Evolutionary conservation across 2,888 invertebrate genomes (phyloP), one percentile per base, ranked within the genome.

Genomic region (Embidobia sp.): DNA sequence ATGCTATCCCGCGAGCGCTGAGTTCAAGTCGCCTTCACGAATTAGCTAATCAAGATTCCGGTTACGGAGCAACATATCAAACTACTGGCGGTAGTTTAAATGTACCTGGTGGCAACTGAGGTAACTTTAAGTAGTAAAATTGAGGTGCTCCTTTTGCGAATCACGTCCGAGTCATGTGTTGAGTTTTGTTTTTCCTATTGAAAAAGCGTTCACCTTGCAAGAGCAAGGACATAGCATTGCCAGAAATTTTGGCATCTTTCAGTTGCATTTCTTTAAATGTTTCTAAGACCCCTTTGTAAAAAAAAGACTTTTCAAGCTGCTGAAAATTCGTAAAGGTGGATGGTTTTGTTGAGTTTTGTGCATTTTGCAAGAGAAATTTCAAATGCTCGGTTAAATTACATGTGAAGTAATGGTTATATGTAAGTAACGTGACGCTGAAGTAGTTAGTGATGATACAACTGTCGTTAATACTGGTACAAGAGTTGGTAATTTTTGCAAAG

Each of bases 1-100:
- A 96, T 91, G 97, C 97, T 13, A 94, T 96, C 85, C 96, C 96
- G 0, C 92, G 96, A 78, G 96, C 96, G 51, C 91, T 96, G 16
- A 96, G 96, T 81, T 96, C 95, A 85, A 93, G 93, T 80, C 93
- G 96, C 72, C 92, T 96, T 29, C 94, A 95, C 80, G 96, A 96
- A 88, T 91, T 95, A 82, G 91, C 94, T 77, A 93, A 93, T 81
- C 94, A 94, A 88, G 93, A 94, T 63, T 79, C 86, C 5, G 92
- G 93, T 42, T 95, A 95, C 86, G 96, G 96, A 75, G 93, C 94
- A 76, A 95, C 95, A 18, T 95, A 94, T 83, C 93, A 94, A 84
- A 92, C 93, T 26, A 90, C 92, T 61, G 93, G 93, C 13, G 93
- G 93, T 26, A 94, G 93, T 83, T 90, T 94, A 72, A 92, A 93